phyloP scores from a whole-genome alignment of 2,797 vertebrate species.

The Danionella dracula region DNA sequence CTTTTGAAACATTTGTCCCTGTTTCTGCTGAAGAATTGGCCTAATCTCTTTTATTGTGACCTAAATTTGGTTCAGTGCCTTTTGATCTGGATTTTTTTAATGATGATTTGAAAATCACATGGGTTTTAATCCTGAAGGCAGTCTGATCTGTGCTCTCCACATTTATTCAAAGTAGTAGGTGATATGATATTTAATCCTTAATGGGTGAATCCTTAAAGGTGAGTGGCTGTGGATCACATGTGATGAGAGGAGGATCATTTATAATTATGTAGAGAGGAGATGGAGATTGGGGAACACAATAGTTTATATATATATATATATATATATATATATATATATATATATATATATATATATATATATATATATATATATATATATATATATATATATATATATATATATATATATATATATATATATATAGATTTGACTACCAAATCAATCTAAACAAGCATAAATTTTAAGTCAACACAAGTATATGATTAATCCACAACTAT shows the following conservation, averaged over 20 bases:
- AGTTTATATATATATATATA: too few relatives aligned
- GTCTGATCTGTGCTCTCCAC: neutral
- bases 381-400: too few relatives aligned
- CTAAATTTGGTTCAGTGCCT: slow-evolving; percentile 10
- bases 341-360: too few relatives aligned
- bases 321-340: too few relatives aligned
- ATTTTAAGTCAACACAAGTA: too few relatives aligned
- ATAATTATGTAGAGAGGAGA: neutral
- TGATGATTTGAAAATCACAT: slow-evolving; percentile 24
- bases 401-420: too few relatives aligned
- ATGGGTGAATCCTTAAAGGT: slow-evolving; percentile 3
- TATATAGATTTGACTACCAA: too few relatives aligned
- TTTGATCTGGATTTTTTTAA: slow-evolving; percentile 15
- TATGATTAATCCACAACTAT: too few relatives aligned
- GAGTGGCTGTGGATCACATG: too few relatives aligned
- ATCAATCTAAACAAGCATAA: too few relatives aligned
- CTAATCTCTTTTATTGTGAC: slow-evolving; percentile 14
- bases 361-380: too few relatives aligned
- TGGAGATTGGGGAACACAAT: too few relatives aligned
- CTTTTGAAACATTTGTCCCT: neutral
- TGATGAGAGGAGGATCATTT: neutral
- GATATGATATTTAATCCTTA: neutral
- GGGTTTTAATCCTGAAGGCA: neutral
- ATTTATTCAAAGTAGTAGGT: slow-evolving; percentile 2
- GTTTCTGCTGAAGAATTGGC: neutral